Base-by-base conservation (phyloP, 2,888 invertebrate species). In the Monoplex corrugatus region DNA sequence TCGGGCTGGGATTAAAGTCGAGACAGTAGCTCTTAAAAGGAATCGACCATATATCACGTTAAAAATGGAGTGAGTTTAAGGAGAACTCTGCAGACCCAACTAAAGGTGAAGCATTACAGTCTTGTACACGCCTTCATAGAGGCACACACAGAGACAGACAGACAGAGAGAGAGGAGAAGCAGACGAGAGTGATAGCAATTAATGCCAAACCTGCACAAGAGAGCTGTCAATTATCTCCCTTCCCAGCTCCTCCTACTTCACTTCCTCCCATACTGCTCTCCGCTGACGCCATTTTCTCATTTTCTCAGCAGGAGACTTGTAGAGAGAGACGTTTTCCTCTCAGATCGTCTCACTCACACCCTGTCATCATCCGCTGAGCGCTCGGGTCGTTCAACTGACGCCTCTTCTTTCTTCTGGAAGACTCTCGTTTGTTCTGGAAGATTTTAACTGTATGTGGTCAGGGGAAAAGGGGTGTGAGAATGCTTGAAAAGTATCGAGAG, bases 211-310 rank as follows among this genome's bases (percentile, higher is more conserved):
- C 28, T 28, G 23, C 78, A 80, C 78, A 80, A 80, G 78, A 80
- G 78, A 80, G 78, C 78, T 80, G 78, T 80, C 78, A 80, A 80
- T 80, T 80, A 80, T 80, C 78, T 80, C 78, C 78, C 68, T n/a
- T 32, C 78, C 43, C 35, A 40, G 40, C 43, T 43, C 40, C 78
- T 40, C 78, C 78, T 43, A 13, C 40, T 1, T 23, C 78, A 43
- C 78, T 80, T 80, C 78, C 78, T 80, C 78, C 40, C 78, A 40
- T 28, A 80, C 8, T 80, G 78, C 78, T 80, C 78, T 43, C 78
- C 78, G 8, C 78, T 2, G 28, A 43, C 78, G 78, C 78, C 78
- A 80, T 80, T 80, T 80, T 43, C 78, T 80, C 78, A 80, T 80
- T 80, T 80, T 80, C 78, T 80, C 78, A 40, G 78, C 78, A 32